Evolutionary conservation across 1,140 invertebrate genomes (phyloP), one percentile per base, ranked within the genome.

Genomic region (Lucilia cuprina): DNA sequence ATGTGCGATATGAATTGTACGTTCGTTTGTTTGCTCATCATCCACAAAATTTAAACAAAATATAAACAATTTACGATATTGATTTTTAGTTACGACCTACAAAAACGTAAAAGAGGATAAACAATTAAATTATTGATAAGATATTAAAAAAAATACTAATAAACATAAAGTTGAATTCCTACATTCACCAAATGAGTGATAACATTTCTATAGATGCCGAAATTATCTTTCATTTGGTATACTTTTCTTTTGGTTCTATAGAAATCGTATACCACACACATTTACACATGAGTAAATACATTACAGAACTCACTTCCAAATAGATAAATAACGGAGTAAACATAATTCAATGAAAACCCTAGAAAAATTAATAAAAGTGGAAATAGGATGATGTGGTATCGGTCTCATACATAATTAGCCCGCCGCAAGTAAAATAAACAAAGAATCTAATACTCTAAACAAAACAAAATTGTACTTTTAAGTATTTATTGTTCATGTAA

Each of bases 111-210:
- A 41, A 1, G 34, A 35, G 21, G 13, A 77, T 41, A 41, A 77
- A 77, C 74, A 77, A 41, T 41, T n/a, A 77, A 77, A 77, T 9
- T 75, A 75, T 75, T 75, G 74, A 77, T 77, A 77, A 77, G 74
- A 77, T 77, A 30, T 77, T 77, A 77, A 17, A 41, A 41, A 77
- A 77, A 34, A 34, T 35, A 30, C 1, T 21, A 41, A 77, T 35
- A 77, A 77, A 77, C 34, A 77, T 41, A 2, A 21, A 41, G 25
- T 21, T 34, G 8, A 30, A 34, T 75, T 75, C 25, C 13, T 75
- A 35, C 41, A 41, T 5, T 55, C 12, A 55, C 50, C 50, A 55
- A 55, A 55, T 55, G 17, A 14, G 50, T 0, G 50, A 55, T 55
- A 55, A 14, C 4, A 55, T 12, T 55, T 55, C 50, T 55, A 55